Evolutionary conservation across 2,797 vertebrate genomes (phyloP).

Genomic region (Falco concolor): DNA sequence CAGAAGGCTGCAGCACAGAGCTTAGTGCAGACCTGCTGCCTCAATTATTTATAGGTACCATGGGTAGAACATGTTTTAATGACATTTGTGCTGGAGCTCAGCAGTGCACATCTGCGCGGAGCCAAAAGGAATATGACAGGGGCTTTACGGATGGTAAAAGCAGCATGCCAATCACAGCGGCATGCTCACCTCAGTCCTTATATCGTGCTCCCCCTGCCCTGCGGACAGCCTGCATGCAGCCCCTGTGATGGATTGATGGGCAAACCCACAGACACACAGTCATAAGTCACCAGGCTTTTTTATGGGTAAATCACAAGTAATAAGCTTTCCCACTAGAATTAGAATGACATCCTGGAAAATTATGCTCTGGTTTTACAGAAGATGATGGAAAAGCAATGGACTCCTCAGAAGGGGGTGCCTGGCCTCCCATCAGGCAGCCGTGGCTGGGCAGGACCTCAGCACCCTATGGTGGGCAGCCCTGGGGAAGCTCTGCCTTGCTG

Average conservation of each 20-base stretch:
- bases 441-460: neutral
- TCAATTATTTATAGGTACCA: slow-evolving; percentile 62
- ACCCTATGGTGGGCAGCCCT: neutral
- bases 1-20: neutral
- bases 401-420: neutral
- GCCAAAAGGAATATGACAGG: slow-evolving; percentile 38
- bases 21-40: slow-evolving; percentile 18
- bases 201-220: neutral
- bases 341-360: slow-evolving; percentile 61
- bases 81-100: slow-evolving; percentile 34
- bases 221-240: neutral
- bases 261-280: neutral
- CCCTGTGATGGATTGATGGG: neutral
- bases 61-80: slow-evolving; percentile 45
- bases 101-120: neutral
- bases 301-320: slow-evolving; percentile 53
- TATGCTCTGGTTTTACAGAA: slow-evolving; percentile 4
- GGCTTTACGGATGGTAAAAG: neutral
- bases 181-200: neutral
- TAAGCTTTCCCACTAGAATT: slow-evolving; percentile 56
- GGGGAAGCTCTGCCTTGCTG: neutral
- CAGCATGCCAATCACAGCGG: neutral
- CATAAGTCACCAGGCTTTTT: neutral
- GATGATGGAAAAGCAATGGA: neutral
- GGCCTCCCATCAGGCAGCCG: neutral